These are phyloP conservation scores for Agelas oroides DNA, from an alignment of 37 sponge, comb jelly and placozoan species.

Conservation along the genomic window DNA sequence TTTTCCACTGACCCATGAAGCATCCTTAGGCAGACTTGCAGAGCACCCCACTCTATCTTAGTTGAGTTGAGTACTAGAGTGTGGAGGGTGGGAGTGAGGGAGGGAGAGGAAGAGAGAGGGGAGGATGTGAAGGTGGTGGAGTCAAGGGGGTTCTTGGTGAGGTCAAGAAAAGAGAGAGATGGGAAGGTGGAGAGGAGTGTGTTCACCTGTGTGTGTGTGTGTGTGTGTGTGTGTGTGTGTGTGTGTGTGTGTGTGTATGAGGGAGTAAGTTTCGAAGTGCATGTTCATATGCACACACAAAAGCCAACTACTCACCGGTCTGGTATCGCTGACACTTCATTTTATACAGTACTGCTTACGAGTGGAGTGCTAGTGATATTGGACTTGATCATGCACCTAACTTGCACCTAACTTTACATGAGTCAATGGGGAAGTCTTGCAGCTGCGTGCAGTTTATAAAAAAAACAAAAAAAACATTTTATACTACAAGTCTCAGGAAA, in stretches of 20 bases:
- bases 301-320: too few relatives aligned
- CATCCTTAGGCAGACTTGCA: conserved; percentile 19
- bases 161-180: conserved; percentile 4
- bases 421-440: too few relatives aligned
- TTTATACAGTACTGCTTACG: too few relatives aligned
- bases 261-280: neutral
- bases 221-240: too few relatives aligned
- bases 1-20: conserved; percentile 15
- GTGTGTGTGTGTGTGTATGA: neutral
- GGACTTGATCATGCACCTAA: too few relatives aligned
- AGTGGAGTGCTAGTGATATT: too few relatives aligned
- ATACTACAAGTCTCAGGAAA: too few relatives aligned
- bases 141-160: conserved; percentile 1
- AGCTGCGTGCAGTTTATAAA: too few relatives aligned
- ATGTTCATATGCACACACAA: too few relatives aligned
- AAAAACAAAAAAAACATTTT: too few relatives aligned
- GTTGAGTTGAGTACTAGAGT: conserved; percentile 44
- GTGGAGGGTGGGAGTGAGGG: neutral
- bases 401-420: too few relatives aligned
- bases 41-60: conserved; percentile 19
- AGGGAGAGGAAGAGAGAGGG: neutral
- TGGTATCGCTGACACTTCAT: too few relatives aligned
- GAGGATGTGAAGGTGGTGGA: conserved; percentile 4
- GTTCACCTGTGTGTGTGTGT: conserved; percentile 4
- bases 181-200: conserved; percentile 22